Evolutionary conservation across 2,888 invertebrate species (phyloP).

Genomic region (Orthosia gracilis): DNA sequence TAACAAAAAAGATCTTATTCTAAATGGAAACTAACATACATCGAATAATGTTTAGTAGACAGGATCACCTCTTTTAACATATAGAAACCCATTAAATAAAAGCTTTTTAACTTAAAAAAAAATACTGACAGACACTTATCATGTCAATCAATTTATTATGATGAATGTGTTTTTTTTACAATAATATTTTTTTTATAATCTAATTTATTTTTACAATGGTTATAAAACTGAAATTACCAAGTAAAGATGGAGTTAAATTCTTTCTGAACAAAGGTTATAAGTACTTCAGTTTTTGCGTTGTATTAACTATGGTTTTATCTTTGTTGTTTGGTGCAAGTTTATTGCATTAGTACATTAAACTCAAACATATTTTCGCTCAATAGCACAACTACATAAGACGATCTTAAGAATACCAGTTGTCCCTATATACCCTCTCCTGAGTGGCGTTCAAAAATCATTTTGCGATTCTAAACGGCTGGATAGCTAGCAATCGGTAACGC

Average conservation of each 20-base stretch:
- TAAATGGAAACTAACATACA: no score
- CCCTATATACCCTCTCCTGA: no score
- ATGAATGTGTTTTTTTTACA: neutral
- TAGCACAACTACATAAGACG: neutral
- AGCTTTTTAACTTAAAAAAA: neutral
- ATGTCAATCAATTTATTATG: slow-evolving; percentile 25
- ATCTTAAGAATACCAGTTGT: neutral
- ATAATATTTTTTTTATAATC: slow-evolving; percentile 13
- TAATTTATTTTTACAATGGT: slow-evolving; percentile 51
- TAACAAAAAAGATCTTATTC: no score
- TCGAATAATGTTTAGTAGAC: no score
- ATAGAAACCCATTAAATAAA: no score
- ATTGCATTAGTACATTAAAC: slow-evolving; percentile 32
- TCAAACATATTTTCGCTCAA: neutral
- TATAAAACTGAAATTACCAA: slow-evolving; percentile 75
- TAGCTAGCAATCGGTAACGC: neutral
- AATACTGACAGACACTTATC: neutral
- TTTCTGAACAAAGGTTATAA: slow-evolving; percentile 55
- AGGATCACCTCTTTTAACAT: no score
- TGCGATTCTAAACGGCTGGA: neutral
- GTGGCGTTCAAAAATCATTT: neutral
- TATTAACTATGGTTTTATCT: slow-evolving; percentile 16
- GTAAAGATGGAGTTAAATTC: slow-evolving; percentile 62
- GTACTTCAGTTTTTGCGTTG: slow-evolving; percentile 18
- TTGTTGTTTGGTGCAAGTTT: slow-evolving; percentile 8